Conservation (phyloP, 2,797 vertebrate species). For the Acanthurus leucopareius region DNA sequence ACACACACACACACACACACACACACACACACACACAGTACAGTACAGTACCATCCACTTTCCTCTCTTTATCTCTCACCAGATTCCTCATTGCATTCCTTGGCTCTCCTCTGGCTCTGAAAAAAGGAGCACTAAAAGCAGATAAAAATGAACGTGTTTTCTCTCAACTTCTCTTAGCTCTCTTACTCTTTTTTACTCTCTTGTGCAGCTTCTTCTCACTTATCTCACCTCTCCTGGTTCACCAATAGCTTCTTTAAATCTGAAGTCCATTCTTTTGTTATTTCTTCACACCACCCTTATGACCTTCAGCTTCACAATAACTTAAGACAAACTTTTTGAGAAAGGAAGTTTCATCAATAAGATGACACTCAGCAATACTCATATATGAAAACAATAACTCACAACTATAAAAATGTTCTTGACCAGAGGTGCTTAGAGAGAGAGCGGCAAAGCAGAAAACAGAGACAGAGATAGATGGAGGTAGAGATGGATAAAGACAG, state of each 20-base stretch:
- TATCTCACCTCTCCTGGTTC: conserved; percentile 10
- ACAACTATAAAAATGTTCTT: conserved; percentile 13
- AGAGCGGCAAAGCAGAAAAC: conserved; percentile 40
- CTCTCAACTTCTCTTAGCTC: conserved; percentile 53
- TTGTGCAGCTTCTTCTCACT: conserved; percentile 17
- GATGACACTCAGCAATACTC: not conserved
- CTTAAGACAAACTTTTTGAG: not conserved
- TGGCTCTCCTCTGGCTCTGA: conserved; percentile 57
- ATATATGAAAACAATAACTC: conserved; percentile 21
- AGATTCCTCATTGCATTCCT: conserved; percentile 82
- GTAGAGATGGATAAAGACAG: conserved; percentile 67
- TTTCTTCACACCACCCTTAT: not conserved
- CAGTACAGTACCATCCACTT: conserved; percentile 72
- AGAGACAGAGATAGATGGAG: conserved; percentile 60
- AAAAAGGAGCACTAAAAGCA: conserved; percentile 36
- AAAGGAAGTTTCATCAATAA: not conserved
- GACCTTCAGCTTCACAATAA: not conserved
- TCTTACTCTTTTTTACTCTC: conserved; percentile 15
- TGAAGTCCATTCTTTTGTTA: not conserved
- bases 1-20: not conserved
- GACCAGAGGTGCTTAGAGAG: not conserved
- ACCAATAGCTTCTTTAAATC: not conserved
- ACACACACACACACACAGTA: conserved; percentile 18
- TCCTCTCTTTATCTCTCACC: conserved; percentile 77
- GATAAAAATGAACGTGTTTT: conserved; percentile 70